A percentile compares a stretch with the other conserved stretches of the same genome.
Conservation (phyloP, 30 jellyfish, hydroid and myxozoan genomes). For the Aurelia sp. region DNA sequence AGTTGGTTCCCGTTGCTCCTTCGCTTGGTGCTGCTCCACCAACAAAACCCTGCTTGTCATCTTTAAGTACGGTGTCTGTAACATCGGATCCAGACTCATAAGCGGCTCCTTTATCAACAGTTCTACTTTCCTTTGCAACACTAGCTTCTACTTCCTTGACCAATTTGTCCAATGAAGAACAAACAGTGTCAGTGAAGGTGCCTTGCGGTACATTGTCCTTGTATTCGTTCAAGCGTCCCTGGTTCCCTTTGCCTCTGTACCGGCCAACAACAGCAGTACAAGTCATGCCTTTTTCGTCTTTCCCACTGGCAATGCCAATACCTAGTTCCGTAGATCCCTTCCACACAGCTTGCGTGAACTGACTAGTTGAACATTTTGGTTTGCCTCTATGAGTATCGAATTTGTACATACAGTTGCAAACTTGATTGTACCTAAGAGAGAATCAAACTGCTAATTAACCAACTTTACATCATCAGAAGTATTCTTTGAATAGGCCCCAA, state of each 20-base stretch:
- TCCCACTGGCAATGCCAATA: constrained; percentile 61
- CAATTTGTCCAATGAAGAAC: constrained; percentile 42
- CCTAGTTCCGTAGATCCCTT: constrained; percentile 68
- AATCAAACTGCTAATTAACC: too few species aligned
- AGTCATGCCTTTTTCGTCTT: constrained; percentile 50
- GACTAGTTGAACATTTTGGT: constrained; percentile 35
- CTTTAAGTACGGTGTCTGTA: too few species aligned
- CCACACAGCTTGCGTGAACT: constrained; percentile 94
- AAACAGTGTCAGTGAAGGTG: constrained; percentile 4
- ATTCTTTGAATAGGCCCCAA: too few species aligned
- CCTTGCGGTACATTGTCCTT: constrained; percentile 71
- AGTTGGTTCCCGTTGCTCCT: not conserved
- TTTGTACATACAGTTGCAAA: constrained; percentile 1
- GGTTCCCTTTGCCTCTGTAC: constrained; percentile 71
- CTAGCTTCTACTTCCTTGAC: not conserved
- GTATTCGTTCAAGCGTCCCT: constrained; percentile 61
- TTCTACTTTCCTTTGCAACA: not conserved
- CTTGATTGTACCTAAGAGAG: constrained; percentile 45
- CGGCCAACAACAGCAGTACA: constrained; percentile 81
- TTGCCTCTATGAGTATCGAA: too few species aligned
- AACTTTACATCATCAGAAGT: too few species aligned
- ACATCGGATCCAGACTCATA: too few species aligned
- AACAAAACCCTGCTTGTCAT: not conserved
- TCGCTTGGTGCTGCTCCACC: not conserved
- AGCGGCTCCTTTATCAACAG: too few species aligned